Conservation (phyloP, 2,113 vertebrate genomes). For the Mobula birostris region DNA sequence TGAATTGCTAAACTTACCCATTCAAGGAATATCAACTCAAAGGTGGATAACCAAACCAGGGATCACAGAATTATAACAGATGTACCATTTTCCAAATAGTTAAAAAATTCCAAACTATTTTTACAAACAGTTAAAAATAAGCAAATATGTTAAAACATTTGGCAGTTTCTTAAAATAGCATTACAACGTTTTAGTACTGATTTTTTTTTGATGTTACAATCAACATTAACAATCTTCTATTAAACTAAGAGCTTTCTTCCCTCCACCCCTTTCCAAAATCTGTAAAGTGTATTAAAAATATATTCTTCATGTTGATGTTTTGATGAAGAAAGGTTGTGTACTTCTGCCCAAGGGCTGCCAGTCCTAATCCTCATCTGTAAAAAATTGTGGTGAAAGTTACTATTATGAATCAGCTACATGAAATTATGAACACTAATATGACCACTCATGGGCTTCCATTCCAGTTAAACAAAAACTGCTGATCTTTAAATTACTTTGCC, state of each 20-base stretch:
- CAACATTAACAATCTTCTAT: neutral
- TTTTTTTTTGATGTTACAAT: neutral
- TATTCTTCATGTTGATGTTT: slow-evolving; percentile 47
- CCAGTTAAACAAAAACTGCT: slow-evolving; percentile 21
- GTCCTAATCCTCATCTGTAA: slow-evolving; percentile 62
- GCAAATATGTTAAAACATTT: neutral
- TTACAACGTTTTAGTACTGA: neutral
- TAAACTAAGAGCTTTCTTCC: neutral
- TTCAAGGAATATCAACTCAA: slow-evolving; percentile 10
- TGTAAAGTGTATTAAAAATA: slow-evolving; percentile 13
- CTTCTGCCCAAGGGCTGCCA: slow-evolving; percentile 48
- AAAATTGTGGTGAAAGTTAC: slow-evolving; percentile 46
- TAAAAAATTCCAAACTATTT: no score
- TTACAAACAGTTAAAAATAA: neutral
- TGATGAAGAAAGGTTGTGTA: slow-evolving; percentile 49
- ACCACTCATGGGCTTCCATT: slow-evolving; percentile 15
- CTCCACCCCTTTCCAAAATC: neutral
- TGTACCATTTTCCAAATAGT: slow-evolving; percentile 3
- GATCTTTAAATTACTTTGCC: neutral
- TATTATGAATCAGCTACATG: neutral
- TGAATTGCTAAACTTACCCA: slow-evolving; percentile 6
- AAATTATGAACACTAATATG: slow-evolving; percentile 4
- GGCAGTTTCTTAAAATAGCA: neutral
- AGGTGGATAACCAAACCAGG: neutral
- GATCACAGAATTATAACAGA: neutral